phyloP scores from a whole-genome alignment of 2,888 invertebrate species.

The Drosophila ezoana region DNA sequence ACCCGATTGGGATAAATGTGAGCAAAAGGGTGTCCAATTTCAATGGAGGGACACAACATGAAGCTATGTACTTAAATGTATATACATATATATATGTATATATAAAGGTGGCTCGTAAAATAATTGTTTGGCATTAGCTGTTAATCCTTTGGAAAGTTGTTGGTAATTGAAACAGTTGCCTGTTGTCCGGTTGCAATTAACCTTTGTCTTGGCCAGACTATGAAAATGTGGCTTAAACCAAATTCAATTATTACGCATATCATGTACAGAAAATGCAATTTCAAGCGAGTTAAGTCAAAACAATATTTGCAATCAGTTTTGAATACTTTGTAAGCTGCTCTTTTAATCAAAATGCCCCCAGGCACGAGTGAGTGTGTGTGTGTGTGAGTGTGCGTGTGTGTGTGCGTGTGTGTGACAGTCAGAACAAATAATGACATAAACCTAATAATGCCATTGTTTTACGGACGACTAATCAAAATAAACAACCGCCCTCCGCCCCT shows the following conservation, averaged over 20 bases:
- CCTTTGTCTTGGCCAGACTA: conserved; percentile 19
- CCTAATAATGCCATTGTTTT: conserved; percentile 72
- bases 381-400: conserved; percentile 15
- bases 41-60: background rate
- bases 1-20: background rate
- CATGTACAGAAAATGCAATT: conserved; percentile 42
- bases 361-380: conserved; percentile 24
- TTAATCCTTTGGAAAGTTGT: conserved; percentile 9
- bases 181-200: conserved; percentile 9
- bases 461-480: conserved; percentile 76
- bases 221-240: conserved; percentile 33
- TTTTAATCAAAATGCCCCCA: conserved; percentile 60
- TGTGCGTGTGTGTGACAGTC: conserved; percentile 44
- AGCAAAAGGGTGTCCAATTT: conserved; percentile 4
- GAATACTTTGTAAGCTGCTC: conserved; percentile 54
- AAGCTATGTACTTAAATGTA: background rate
- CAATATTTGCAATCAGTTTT: conserved; percentile 38
- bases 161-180: conserved; percentile 21
- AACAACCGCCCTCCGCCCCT: conserved; percentile 36
- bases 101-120: conserved; percentile 1
- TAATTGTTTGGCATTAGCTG: conserved; percentile 5
- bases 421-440: conserved; percentile 72
- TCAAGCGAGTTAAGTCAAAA: conserved; percentile 31
- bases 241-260: conserved; percentile 51
- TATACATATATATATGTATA: background rate